These are phyloP conservation scores for Archilochus colubris DNA, from an alignment of 2,113 vertebrate species.

Conservation along the genomic window DNA sequence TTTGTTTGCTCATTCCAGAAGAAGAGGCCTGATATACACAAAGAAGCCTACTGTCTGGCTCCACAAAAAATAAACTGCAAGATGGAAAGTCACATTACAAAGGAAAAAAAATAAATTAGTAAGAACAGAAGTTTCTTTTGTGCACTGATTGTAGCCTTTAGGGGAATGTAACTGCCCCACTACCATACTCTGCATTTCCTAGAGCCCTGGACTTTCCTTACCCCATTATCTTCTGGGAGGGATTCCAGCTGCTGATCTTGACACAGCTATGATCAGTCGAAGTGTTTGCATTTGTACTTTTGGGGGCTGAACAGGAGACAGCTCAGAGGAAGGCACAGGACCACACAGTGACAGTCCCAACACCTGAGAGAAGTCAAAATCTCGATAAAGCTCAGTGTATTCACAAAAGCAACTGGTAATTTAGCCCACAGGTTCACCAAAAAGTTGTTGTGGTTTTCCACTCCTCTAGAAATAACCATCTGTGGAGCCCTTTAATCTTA, in stretches of 20 bases:
- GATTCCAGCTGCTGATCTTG: neutral
- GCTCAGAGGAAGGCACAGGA: neutral
- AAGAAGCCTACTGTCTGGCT: neutral
- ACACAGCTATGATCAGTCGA: neutral
- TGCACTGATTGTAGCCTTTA: neutral
- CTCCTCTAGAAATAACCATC: neutral
- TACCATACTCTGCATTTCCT: neutral
- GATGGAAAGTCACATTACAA: neutral
- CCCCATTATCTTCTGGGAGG: neutral
- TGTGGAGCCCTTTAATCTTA: neutral
- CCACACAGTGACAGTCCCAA: neutral
- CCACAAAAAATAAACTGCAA: neutral
- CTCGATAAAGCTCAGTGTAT: neutral
- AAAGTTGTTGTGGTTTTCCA: neutral
- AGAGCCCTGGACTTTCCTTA: neutral
- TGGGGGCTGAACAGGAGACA: neutral
- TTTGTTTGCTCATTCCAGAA: slow-evolving; percentile 1
- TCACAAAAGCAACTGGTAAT: neutral
- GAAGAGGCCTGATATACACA: neutral
- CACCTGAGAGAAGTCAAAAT: neutral
- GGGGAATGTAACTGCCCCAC: neutral
- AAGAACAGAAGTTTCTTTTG: neutral
- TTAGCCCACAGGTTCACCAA: neutral
- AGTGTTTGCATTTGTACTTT: neutral
- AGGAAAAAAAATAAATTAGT: neutral